A percentile compares a stretch with the other conserved stretches of the same genome.
Evolutionary conservation across 2,797 vertebrate genomes (phyloP).

Genomic region (Tachyglossus aculeatus): DNA sequence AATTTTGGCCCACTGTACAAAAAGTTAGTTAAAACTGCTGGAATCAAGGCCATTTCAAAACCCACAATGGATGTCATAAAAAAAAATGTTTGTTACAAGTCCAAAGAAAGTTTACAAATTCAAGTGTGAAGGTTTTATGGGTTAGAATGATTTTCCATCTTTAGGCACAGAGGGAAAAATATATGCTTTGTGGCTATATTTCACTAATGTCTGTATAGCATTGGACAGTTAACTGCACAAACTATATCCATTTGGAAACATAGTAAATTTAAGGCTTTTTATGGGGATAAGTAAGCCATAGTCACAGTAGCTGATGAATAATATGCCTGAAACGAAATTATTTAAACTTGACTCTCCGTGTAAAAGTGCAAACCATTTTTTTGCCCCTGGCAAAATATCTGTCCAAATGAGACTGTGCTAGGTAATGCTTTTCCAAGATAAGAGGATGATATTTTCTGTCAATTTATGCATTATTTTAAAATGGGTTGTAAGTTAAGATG

Average conservation of each 20-base stretch:
- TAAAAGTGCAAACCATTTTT: conserved; percentile 13
- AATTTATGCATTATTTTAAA: conserved; percentile 37
- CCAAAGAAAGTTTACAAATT: conserved; percentile 38
- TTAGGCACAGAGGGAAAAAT: conserved; percentile 29
- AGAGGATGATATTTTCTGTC: background rate
- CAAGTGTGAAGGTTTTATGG: conserved; percentile 14
- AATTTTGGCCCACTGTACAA: background rate
- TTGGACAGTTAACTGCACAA: conserved; percentile 33
- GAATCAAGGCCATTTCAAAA: conserved; percentile 7
- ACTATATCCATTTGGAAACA: conserved; percentile 33
- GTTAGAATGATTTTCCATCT: conserved; percentile 39
- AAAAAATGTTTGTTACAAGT: conserved; percentile 6
- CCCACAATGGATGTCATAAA: background rate
- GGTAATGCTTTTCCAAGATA: background rate
- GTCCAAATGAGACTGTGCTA: background rate
- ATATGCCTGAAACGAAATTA: conserved; percentile 4
- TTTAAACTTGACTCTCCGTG: conserved; percentile 24
- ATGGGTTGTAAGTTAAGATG: conserved; percentile 19
- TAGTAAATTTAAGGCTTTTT: conserved; percentile 41
- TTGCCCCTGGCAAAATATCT: background rate
- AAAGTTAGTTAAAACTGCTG: background rate
- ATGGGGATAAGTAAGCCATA: conserved; percentile 2
- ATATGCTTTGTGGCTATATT: conserved; percentile 1
- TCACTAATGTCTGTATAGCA: conserved; percentile 21
- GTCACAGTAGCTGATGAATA: conserved; percentile 9